Base-by-base conservation (phyloP, 2,113 vertebrate genomes). In the Condylura cristata region DNA sequence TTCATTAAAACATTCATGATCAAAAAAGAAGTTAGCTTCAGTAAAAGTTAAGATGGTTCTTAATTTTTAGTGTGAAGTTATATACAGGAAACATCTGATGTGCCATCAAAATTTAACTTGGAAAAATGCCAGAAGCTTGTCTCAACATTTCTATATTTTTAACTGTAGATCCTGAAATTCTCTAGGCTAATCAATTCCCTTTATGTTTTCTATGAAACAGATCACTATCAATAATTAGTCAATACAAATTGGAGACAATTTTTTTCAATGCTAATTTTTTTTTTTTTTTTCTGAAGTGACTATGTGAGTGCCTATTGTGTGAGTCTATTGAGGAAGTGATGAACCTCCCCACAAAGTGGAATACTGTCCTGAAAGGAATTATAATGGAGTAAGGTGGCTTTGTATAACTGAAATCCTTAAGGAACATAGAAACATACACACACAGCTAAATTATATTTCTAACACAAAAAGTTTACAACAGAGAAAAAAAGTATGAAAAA, bases 81-180 rank as follows among this genome's bases (percentile, higher is more conserved):
- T 48, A 48, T 37, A 84, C 7, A 37, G 44, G 79, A 92, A 96
- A 68, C 32, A 70, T 51, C 9, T 78, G 88, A 95, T 72, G 66
- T 90, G 34, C 12, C 61, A 71, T 90, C 48, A 88, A 95, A 95
- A 90, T 92, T 92, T 80, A 96, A 74, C 72, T 79, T 81, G 85
- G 72, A 92, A 88, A 60, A 61, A 56, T 56, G 72, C 91, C 93
- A 93, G 39, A 4, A 68, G 32, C 32, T 48, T 89, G 2, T 24
- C 24, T 88, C 61, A 74, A 5, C 76, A 89, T 90, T 93, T 93
- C 58, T 89, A 46, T 37, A 13, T 10, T 78, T 90, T 14, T n/a
- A 93, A 63, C 5, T 60, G 41, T 34, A 65, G 34, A 46, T 92
- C 6, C 41, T 63, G 6, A 68, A 89, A 18, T 81, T 91, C 65